These are phyloP conservation scores for Tachysurus fulvidraco DNA, from an alignment of 2,113 vertebrate species.

Conservation along the genomic window DNA sequence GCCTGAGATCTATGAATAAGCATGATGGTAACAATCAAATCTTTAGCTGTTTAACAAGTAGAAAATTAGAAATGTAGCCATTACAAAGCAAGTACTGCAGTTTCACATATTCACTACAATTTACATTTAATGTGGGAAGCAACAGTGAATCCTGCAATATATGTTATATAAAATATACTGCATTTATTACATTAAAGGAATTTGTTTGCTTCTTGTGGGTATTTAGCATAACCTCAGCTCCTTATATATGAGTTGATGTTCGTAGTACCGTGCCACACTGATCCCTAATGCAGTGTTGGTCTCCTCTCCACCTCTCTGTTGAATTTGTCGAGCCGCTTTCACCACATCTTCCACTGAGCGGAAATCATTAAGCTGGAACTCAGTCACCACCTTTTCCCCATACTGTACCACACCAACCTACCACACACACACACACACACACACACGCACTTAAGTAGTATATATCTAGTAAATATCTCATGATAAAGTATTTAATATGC, in stretches of 20 bases:
- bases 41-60: not conserved
- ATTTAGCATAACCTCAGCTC: not conserved
- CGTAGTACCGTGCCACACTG: constrained; percentile 83
- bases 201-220: not conserved
- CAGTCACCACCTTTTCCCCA: constrained; percentile 87
- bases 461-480: not conserved
- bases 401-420: constrained; percentile 96
- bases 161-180: not conserved
- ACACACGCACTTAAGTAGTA: not conserved
- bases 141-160: not conserved
- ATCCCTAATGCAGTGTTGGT: constrained; percentile 92
- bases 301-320: constrained; percentile 91
- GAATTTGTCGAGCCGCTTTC: constrained; percentile 83
- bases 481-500: not conserved
- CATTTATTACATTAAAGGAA: not conserved
- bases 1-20: constrained; percentile 72
- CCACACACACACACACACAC: not conserved
- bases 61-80: not conserved
- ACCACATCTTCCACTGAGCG: constrained; percentile 88
- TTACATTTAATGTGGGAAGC: not conserved
- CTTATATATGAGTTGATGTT: not conserved
- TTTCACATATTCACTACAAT: not conserved
- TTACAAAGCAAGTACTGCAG: not conserved
- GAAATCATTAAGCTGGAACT: constrained; percentile 90
- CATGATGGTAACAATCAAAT: not conserved